phyloP scores from a whole-genome alignment of 2,113 vertebrate species.

The Lagopus leucura region DNA sequence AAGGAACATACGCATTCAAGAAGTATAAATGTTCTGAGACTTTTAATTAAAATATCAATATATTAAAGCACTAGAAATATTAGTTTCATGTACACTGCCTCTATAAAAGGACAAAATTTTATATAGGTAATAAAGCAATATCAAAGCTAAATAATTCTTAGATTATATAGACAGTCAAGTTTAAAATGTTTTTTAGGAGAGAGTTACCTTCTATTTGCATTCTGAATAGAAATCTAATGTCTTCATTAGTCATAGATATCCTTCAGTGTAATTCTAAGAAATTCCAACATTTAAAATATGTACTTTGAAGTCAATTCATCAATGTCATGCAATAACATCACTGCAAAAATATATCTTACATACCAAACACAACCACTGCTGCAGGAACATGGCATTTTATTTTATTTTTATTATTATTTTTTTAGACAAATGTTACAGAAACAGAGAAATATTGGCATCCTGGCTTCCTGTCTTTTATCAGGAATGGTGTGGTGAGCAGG shows the following conservation, averaged over 20 bases:
- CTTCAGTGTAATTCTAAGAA: not conserved
- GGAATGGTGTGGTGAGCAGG: too few species aligned
- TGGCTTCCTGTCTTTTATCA: too few species aligned
- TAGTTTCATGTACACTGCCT: not conserved
- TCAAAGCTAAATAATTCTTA: slow-evolving; percentile 40
- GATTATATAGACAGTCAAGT: not conserved
- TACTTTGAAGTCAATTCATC: not conserved
- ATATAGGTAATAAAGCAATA: slow-evolving; percentile 20
- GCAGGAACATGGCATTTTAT: not conserved
- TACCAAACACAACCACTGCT: not conserved
- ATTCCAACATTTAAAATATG: not conserved
- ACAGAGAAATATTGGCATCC: not conserved
- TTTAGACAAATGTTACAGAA: slow-evolving; percentile 1
- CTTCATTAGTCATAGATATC: slow-evolving; percentile 25
- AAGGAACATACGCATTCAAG: not conserved
- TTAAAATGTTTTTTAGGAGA: slow-evolving; percentile 24
- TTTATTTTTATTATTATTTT: not conserved
- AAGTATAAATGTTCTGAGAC: not conserved
- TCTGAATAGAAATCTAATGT: slow-evolving; percentile 19
- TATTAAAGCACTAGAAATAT: not conserved
- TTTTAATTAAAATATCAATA: slow-evolving; percentile 38
- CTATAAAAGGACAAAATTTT: slow-evolving; percentile 27
- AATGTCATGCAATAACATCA: not conserved
- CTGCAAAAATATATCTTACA: not conserved
- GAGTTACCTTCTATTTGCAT: not conserved